These are phyloP conservation scores for Picathartes gymnocephalus DNA, from an alignment of 2,113 vertebrate genomes.

Conservation along the genomic window DNA sequence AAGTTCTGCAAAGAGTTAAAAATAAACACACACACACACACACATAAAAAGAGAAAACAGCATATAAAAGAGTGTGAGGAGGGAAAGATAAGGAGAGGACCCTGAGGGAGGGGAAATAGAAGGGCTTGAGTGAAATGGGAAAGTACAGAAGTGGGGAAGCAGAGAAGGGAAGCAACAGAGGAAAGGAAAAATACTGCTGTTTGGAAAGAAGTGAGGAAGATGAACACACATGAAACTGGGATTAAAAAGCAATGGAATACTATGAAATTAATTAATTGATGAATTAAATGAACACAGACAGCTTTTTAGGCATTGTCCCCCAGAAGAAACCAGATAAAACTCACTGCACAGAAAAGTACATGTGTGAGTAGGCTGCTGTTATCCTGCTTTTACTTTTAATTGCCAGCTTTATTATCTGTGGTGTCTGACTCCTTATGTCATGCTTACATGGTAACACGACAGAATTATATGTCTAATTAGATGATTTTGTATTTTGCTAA, in stretches of 20 bases:
- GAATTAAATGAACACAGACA: background rate
- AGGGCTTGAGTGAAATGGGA: background rate
- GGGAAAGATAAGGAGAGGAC: background rate
- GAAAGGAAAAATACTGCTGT: background rate
- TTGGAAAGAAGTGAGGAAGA: background rate
- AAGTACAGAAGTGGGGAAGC: background rate
- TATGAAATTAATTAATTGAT: background rate
- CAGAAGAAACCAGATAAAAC: background rate
- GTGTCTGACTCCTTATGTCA: background rate
- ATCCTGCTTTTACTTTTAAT: background rate
- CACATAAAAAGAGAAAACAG: background rate
- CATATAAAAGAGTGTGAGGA: background rate
- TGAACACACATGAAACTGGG: background rate
- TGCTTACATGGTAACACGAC: background rate
- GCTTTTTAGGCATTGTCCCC: background rate
- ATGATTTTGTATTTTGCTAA: background rate
- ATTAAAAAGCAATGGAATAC: background rate
- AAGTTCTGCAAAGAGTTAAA: background rate
- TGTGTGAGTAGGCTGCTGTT: background rate
- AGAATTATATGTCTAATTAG: background rate
- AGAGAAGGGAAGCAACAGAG: background rate
- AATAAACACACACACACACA: background rate
- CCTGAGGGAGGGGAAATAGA: background rate
- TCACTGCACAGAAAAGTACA: background rate
- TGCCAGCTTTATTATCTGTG: background rate